Percentiles rank a stretch among this genome's conserved stretches.
phyloP scores from a whole-genome alignment of 2,113 vertebrate genomes.

The Megaceryle maxima region DNA sequence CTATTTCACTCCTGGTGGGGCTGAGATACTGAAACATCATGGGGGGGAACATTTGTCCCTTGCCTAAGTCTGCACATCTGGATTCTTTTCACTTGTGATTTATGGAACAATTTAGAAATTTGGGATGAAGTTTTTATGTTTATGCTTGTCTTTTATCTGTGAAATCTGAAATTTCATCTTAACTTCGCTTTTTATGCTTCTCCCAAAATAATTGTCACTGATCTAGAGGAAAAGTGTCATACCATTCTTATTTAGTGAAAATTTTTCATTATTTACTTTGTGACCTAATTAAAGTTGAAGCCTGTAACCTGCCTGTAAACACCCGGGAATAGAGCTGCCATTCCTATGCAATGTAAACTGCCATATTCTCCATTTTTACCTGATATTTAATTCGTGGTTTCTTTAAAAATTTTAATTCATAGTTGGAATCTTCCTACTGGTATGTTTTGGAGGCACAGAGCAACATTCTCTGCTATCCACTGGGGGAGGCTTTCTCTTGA shows the following conservation, averaged over 20 bases:
- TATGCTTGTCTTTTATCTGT: not conserved
- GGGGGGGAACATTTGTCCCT: not conserved
- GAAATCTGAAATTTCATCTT: slow-evolving; percentile 1
- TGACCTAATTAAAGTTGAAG: not conserved
- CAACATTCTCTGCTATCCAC: not conserved
- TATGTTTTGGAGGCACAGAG: not conserved
- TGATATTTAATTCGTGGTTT: not conserved
- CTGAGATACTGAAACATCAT: not conserved
- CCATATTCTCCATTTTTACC: not conserved
- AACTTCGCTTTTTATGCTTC: slow-evolving; percentile 22
- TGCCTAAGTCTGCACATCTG: not conserved
- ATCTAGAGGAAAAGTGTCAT: slow-evolving; percentile 7
- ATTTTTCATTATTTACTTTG: not conserved
- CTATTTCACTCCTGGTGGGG: not conserved
- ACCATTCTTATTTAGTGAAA: not conserved
- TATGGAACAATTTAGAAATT: not conserved
- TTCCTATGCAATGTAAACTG: not conserved
- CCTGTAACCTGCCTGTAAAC: not conserved
- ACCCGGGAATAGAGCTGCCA: not conserved
- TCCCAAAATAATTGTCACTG: not conserved
- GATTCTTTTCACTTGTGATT: not conserved
- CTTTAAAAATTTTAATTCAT: not conserved
- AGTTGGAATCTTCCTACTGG: not conserved
- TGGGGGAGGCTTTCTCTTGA: not conserved
- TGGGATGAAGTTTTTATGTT: not conserved